A percentile compares a stretch with the other conserved stretches of the same genome.
These are phyloP conservation scores for Calyptomena viridis DNA, from an alignment of 2,113 vertebrate species.

Conservation along the genomic window DNA sequence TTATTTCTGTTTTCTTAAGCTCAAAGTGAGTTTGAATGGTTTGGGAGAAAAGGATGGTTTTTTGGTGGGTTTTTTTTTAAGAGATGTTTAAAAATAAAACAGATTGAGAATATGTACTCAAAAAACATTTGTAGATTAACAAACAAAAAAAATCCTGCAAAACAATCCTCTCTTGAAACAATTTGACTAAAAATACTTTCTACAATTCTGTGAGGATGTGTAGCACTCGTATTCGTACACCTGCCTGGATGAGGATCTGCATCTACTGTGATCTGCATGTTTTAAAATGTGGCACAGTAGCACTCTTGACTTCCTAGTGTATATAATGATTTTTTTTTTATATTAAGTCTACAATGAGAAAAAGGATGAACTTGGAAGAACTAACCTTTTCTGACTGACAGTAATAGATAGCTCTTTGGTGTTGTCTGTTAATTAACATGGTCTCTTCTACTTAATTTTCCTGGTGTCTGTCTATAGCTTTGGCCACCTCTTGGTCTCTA, in stretches of 20 bases:
- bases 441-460: neutral
- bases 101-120: neutral
- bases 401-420: neutral
- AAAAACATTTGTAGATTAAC: neutral
- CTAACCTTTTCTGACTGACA: conserved; percentile 18
- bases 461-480: neutral
- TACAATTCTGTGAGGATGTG: neutral
- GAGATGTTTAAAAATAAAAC: neutral
- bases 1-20: neutral
- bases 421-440: neutral
- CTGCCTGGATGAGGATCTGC: neutral
- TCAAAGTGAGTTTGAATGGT: neutral
- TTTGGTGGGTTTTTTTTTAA: neutral
- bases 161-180: neutral
- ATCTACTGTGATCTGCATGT: neutral
- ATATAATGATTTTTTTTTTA: neutral
- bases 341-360: neutral
- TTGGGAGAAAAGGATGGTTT: neutral
- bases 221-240: neutral
- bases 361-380: neutral
- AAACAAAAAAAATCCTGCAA: neutral
- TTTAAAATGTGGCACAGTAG: neutral
- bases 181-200: neutral
- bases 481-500: neutral
- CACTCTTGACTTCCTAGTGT: neutral